Evolutionary conservation across 1,140 invertebrate species (phyloP).

Genomic region (Drosophila bocki): DNA sequence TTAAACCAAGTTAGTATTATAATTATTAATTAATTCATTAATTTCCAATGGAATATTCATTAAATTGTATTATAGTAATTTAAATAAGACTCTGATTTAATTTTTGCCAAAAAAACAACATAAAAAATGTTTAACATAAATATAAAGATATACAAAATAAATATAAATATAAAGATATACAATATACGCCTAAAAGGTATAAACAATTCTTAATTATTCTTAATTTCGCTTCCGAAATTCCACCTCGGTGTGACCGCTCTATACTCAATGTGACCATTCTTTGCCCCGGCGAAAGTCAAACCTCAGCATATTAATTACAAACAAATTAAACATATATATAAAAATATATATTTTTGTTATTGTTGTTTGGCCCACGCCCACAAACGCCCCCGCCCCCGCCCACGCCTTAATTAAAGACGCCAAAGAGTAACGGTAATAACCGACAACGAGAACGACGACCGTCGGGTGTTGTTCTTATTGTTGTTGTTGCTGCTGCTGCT

Average conservation of each 20-base stretch:
- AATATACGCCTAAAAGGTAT: too few relatives aligned
- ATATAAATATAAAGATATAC: too few relatives aligned
- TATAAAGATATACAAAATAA: too few relatives aligned
- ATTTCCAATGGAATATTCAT: too few relatives aligned
- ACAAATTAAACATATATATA: slow-evolving; percentile 56
- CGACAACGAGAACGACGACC: slow-evolving; percentile 48
- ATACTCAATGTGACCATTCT: slow-evolving; percentile 21
- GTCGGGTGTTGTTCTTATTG: slow-evolving; percentile 20
- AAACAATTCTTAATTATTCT: neutral
- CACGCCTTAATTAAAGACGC: slow-evolving; percentile 68
- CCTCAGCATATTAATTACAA: slow-evolving; percentile 70
- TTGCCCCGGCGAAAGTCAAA: slow-evolving; percentile 14
- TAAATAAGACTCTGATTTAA: too few relatives aligned
- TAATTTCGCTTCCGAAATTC: neutral
- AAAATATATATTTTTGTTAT: neutral
- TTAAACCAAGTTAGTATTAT: neutral
- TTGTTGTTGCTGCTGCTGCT: slow-evolving; percentile 30
- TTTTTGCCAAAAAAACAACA: too few relatives aligned
- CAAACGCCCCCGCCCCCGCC: neutral
- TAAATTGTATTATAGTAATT: too few relatives aligned
- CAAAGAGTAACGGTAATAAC: slow-evolving; percentile 70
- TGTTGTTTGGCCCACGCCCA: slow-evolving; percentile 13
- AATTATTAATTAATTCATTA: too few relatives aligned
- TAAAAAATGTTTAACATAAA: too few relatives aligned
- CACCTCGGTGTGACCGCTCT: slow-evolving; percentile 12